Evolutionary conservation across 30 jellyfish, hydroid and myxozoan species (phyloP).

Genomic region (Aurelia sp.): DNA sequence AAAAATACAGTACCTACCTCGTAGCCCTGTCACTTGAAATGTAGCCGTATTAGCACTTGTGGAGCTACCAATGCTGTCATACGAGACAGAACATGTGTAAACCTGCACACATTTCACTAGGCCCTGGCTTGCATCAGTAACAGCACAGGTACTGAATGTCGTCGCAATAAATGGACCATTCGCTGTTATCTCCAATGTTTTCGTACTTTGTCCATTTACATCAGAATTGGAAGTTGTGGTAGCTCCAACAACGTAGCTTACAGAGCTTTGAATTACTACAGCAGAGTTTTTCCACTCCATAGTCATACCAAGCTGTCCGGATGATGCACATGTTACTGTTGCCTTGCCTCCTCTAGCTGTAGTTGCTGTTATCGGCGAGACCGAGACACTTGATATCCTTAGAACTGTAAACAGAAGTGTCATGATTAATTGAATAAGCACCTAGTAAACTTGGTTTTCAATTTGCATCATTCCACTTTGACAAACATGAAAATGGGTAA

Average conservation of each 20-base stretch:
- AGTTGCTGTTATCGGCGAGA: conserved; percentile 25
- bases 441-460: background rate
- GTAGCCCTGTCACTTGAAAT: conserved; percentile 40
- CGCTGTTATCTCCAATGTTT: conserved; percentile 35
- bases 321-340: conserved; percentile 33
- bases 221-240: background rate
- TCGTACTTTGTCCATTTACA: conserved; percentile 8
- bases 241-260: conserved; percentile 29
- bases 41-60: background rate
- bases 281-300: conserved; percentile 23
- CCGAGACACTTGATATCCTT: background rate
- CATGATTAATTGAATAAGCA: background rate
- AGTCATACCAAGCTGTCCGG: conserved; percentile 44
- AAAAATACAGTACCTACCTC: conserved; percentile 1
- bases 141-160: conserved; percentile 16
- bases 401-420: background rate
- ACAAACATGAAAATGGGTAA: background rate
- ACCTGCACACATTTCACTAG: conserved; percentile 32
- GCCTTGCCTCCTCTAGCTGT: conserved; percentile 21
- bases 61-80: conserved; percentile 26
- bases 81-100: conserved; percentile 16
- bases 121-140: conserved; percentile 11
- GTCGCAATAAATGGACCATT: background rate
- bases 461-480: background rate
- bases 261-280: conserved; percentile 9